Evolutionary conservation across 1,140 invertebrate genomes (phyloP).

Genomic region (Condylostylus longicornis): DNA sequence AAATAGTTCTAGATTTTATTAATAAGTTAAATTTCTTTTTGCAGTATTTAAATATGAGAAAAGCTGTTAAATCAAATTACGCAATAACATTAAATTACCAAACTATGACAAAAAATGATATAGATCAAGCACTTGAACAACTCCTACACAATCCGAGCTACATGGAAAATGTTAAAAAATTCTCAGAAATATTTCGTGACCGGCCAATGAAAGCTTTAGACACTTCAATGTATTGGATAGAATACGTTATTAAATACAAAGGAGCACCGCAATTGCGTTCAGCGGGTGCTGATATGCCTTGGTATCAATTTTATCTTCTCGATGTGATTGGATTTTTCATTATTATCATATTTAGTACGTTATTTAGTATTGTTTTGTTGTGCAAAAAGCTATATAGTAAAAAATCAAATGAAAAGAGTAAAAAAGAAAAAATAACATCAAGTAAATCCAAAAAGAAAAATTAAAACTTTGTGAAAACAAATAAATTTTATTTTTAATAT

Average conservation of each 20-base stretch:
- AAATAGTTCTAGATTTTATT: neutral
- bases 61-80: conserved; percentile 12
- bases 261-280: conserved; percentile 40
- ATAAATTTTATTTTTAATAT: too few relatives aligned
- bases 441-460: too few relatives aligned
- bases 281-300: conserved; percentile 37
- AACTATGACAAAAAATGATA: conserved; percentile 21
- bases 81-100: conserved; percentile 17
- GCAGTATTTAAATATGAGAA: conserved; percentile 16
- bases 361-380: too few relatives aligned
- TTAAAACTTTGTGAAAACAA: too few relatives aligned
- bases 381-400: too few relatives aligned
- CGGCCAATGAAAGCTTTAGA: conserved; percentile 36
- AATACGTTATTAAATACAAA: conserved; percentile 42
- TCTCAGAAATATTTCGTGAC: conserved; percentile 37
- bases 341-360: too few relatives aligned
- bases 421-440: too few relatives aligned
- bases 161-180: conserved; percentile 23
- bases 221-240: conserved; percentile 43
- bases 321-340: conserved; percentile 34
- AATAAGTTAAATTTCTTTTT: neutral
- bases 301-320: conserved; percentile 44
- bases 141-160: conserved; percentile 34
- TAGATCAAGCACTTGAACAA: conserved; percentile 27
- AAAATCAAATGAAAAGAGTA: too few relatives aligned